Evolutionary conservation across 2,113 vertebrate genomes (phyloP).

Genomic region (Tragelaphus strepsiceros): DNA sequence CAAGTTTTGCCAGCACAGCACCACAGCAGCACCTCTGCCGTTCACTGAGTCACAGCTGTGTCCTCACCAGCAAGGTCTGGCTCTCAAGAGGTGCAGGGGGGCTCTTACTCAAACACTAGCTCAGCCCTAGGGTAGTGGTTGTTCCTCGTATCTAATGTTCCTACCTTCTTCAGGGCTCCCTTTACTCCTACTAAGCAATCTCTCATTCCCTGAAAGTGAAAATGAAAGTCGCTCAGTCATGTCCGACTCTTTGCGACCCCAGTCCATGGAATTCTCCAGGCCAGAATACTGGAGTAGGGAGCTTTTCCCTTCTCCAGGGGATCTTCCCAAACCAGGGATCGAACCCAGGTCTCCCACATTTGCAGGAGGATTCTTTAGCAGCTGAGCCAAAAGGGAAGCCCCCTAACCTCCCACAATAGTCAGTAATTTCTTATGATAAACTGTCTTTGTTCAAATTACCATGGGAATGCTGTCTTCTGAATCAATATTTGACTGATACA

Average conservation of each 20-base stretch:
- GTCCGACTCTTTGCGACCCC: not conserved
- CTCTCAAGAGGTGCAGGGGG: not conserved
- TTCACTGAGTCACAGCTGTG: not conserved
- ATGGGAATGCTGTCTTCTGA: not conserved
- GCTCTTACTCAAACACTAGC: not conserved
- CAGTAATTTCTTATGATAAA: not conserved
- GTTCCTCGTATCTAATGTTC: not conserved
- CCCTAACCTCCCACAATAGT: not conserved
- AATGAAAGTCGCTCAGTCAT: not conserved
- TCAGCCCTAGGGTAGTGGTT: not conserved
- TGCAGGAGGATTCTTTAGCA: not conserved
- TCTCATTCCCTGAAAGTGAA: not conserved
- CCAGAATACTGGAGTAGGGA: not conserved
- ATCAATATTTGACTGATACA: not conserved
- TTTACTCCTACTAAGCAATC: not conserved
- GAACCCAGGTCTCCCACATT: not conserved
- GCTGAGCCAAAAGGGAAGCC: not conserved
- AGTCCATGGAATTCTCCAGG: not conserved
- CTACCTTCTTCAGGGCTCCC: not conserved
- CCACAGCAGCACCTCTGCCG: not conserved
- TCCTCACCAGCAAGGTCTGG: not conserved
- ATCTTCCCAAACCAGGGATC: not conserved
- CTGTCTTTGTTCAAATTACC: not conserved
- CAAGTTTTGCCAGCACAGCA: not conserved
- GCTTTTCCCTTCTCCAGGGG: not conserved